phyloP scores from a whole-genome alignment of 2,797 vertebrate species.

The Pogoniulus pusillus region DNA sequence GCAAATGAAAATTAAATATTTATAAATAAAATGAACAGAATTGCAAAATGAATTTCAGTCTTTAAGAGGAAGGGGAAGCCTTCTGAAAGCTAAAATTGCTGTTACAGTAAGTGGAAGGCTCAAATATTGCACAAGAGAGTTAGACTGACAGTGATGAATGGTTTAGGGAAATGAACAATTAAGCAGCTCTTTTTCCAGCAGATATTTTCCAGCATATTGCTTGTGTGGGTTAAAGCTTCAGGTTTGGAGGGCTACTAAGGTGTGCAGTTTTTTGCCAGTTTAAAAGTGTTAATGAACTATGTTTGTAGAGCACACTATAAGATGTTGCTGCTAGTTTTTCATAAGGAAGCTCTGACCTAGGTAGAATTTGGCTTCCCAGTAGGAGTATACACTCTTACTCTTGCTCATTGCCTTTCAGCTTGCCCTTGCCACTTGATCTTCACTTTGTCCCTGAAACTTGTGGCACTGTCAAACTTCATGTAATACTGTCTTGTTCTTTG shows the following conservation, averaged over 20 bases:
- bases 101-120: slow-evolving; percentile 61
- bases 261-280: background rate
- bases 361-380: background rate
- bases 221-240: background rate
- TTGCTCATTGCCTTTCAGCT: background rate
- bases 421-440: background rate
- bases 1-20: slow-evolving; percentile 68
- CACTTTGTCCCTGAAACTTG: background rate
- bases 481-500: background rate
- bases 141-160: slow-evolving; percentile 20
- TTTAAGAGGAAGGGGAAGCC: slow-evolving; percentile 58
- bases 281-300: background rate
- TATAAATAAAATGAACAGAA: slow-evolving; percentile 58
- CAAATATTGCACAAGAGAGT: slow-evolving; percentile 62
- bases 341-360: background rate
- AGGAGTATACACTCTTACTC: background rate
- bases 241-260: background rate
- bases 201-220: background rate
- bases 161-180: slow-evolving; percentile 20
- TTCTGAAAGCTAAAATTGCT: slow-evolving; percentile 59
- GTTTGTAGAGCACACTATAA: background rate
- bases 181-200: slow-evolving; percentile 19
- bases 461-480: background rate
- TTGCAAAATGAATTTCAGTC: slow-evolving; percentile 52
- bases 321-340: background rate